phyloP scores from a whole-genome alignment of 2,797 vertebrate genomes.

The Potorous gilbertii region DNA sequence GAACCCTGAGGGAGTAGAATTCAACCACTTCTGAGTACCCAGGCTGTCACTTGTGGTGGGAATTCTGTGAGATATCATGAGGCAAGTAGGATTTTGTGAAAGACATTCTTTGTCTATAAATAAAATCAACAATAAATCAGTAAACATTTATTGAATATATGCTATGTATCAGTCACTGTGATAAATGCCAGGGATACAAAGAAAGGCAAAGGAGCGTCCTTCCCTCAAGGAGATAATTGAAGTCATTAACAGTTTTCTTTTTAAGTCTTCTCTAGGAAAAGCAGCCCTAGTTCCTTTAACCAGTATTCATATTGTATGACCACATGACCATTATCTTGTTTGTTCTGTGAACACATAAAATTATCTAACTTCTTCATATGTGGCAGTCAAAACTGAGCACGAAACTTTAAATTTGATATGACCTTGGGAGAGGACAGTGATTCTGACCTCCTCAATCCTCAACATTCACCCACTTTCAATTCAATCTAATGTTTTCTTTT shows the following conservation, averaged over 20 bases:
- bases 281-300: background rate
- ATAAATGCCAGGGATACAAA: background rate
- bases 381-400: background rate
- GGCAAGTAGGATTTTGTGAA: background rate
- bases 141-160: background rate
- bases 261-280: background rate
- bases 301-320: background rate
- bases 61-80: background rate
- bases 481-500: background rate
- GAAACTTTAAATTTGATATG: background rate
- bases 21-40: background rate
- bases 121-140: background rate
- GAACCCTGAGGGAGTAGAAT: background rate
- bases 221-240: background rate
- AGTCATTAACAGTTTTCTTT: background rate
- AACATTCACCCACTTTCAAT: background rate
- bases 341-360: background rate
- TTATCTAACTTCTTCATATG: background rate
- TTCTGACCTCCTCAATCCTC: background rate
- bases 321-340: background rate
- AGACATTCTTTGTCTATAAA: background rate
- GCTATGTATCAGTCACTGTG: background rate
- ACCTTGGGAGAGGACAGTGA: background rate
- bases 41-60: background rate
- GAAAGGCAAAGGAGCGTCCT: background rate